phyloP scores from a whole-genome alignment of 1,140 invertebrate genomes.

The Sycophaga agraensis region DNA sequence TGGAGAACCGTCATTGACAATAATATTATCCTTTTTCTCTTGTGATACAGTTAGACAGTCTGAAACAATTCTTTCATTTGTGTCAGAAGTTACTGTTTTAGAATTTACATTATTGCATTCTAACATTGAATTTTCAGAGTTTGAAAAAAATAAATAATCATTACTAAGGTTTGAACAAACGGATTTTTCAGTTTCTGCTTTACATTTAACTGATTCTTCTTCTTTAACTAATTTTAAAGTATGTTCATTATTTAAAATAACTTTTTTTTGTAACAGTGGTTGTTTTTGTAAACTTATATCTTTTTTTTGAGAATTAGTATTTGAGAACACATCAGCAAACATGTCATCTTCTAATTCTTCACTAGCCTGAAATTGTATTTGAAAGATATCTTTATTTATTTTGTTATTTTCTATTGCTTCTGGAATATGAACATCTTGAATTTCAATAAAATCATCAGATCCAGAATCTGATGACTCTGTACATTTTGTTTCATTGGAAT shows the following conservation, averaged over 20 bases:
- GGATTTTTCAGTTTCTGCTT: too few relatives aligned
- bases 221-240: too few relatives aligned
- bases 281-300: constrained; percentile 9
- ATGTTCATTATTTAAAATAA: too few relatives aligned
- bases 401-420: not conserved
- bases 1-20: not conserved
- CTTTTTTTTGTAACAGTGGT: not conserved
- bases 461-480: constrained; percentile 45
- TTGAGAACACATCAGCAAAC: constrained; percentile 58
- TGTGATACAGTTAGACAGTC: not conserved
- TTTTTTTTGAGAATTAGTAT: not conserved
- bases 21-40: constrained; percentile 23
- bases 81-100: not conserved
- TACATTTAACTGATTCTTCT: too few relatives aligned
- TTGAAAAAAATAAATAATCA: not conserved
- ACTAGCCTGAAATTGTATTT: constrained; percentile 44
- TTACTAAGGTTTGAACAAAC: too few relatives aligned
- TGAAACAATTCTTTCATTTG: not conserved
- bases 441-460: constrained; percentile 55
- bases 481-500: constrained; percentile 24
- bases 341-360: constrained; percentile 64
- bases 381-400: constrained; percentile 28
- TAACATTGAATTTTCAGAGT: not conserved
- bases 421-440: constrained; percentile 41
- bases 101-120: not conserved